Conservation (phyloP, 2,113 vertebrate genomes). For the Archilochus colubris region DNA sequence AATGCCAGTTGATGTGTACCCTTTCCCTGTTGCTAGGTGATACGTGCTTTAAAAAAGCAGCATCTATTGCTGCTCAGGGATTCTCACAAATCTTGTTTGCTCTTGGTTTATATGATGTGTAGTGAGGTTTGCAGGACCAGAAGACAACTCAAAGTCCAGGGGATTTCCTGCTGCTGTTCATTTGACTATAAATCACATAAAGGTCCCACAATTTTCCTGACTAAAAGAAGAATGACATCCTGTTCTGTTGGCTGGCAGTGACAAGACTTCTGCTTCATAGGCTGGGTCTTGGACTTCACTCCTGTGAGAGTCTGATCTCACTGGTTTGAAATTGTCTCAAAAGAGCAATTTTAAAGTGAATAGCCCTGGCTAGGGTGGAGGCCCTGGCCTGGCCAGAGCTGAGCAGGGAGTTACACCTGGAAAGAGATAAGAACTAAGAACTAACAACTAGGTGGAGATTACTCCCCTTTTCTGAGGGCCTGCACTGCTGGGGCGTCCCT, state of each 20-base stretch:
- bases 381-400: no score
- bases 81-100: slow-evolving; percentile 49
- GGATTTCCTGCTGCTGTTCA: neutral
- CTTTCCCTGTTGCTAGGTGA: slow-evolving; percentile 36
- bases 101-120: neutral
- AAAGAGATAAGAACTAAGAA: no score
- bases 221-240: neutral
- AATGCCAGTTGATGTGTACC: neutral
- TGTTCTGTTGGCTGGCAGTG: neutral
- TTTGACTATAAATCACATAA: neutral
- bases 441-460: no score
- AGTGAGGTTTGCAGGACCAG: neutral
- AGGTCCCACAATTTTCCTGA: neutral
- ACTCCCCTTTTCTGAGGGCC: no score
- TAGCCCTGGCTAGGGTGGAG: no score
- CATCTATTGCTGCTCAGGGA: slow-evolving; percentile 6
- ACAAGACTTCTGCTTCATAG: neutral
- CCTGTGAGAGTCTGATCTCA: no score
- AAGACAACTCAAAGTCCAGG: neutral
- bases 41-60: neutral
- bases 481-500: no score
- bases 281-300: neutral
- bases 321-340: no score
- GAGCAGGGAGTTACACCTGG: no score
- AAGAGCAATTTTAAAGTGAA: no score